A percentile compares a stretch with the other conserved stretches of the same genome.
phyloP scores from a whole-genome alignment of 1,140 invertebrate species.

The Sesamia nonagrioides region DNA sequence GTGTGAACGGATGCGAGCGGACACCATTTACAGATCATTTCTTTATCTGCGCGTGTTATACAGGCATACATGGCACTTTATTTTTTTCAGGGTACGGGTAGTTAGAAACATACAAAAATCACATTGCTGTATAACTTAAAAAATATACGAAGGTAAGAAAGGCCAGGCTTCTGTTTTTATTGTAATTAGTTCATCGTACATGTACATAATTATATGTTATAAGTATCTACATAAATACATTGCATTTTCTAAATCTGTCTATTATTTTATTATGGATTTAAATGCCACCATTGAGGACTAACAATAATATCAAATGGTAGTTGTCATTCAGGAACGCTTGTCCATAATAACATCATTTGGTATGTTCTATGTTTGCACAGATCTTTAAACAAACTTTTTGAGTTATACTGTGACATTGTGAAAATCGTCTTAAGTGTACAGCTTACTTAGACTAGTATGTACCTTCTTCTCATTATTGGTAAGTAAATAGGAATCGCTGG shows the following conservation, averaged over 20 bases:
- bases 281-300: constrained; percentile 2
- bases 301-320: background rate
- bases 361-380: constrained; percentile 13
- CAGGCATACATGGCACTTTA: too few relatives aligned
- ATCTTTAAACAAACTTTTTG: constrained; percentile 15
- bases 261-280: constrained; percentile 54
- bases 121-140: constrained; percentile 83
- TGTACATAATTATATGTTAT: constrained; percentile 34
- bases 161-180: constrained; percentile 68
- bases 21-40: too few relatives aligned
- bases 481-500: constrained; percentile 2
- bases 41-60: too few relatives aligned
- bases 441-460: constrained; percentile 20
- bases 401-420: constrained; percentile 32
- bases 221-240: constrained; percentile 50
- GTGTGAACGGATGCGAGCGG: too few relatives aligned
- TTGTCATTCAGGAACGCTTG: constrained; percentile 10
- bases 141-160: constrained; percentile 67
- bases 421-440: constrained; percentile 25
- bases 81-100: constrained; percentile 80
- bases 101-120: constrained; percentile 85
- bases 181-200: constrained; percentile 30
- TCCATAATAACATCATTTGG: constrained; percentile 14
- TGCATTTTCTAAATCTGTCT: constrained; percentile 54
- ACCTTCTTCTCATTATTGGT: constrained; percentile 3